A percentile compares a stretch with the other conserved stretches of the same genome.
These are phyloP conservation scores for Drosophila dunni DNA, from an alignment of 1,140 invertebrate species.

Conservation along the genomic window DNA sequence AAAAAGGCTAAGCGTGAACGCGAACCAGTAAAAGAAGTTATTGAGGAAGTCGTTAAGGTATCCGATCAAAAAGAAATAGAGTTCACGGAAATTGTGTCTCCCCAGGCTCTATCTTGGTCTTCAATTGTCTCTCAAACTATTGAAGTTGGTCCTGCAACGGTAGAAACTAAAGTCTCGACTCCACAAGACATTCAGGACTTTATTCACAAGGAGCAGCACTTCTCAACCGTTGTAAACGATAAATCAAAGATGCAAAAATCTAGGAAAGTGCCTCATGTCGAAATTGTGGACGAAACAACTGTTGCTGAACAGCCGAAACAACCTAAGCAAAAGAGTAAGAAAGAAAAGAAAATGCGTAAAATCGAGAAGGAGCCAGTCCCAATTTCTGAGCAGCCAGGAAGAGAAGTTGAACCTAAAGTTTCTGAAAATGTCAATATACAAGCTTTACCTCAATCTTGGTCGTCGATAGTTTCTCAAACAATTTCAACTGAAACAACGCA, in stretches of 20 bases:
- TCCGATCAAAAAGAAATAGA: neutral
- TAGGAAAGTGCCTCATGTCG: neutral
- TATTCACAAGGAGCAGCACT: slow-evolving; percentile 26
- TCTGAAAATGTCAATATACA: neutral
- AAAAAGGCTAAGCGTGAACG: slow-evolving; percentile 15
- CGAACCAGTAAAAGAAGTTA: slow-evolving; percentile 5
- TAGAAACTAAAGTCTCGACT: neutral
- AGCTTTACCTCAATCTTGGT: slow-evolving; percentile 30
- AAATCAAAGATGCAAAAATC: slow-evolving; percentile 21
- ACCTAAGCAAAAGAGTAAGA: slow-evolving; percentile 18
- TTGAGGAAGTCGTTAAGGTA: neutral
- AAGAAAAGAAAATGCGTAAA: slow-evolving; percentile 23
- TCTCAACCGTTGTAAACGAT: slow-evolving; percentile 30
- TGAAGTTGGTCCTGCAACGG: slow-evolving; percentile 2
- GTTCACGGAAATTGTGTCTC: neutral
- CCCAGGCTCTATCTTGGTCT: slow-evolving; percentile 49
- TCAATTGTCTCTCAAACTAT: slow-evolving; percentile 49
- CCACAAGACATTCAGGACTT: slow-evolving; percentile 26
- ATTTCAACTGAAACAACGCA: neutral
- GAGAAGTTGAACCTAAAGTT: neutral
- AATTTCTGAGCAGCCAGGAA: slow-evolving; percentile 1
- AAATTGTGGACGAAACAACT: neutral
- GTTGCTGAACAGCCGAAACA: slow-evolving; percentile 11
- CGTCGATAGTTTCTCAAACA: slow-evolving; percentile 21
- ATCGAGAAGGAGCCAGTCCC: slow-evolving; percentile 7